Percentiles rank a stretch among this genome's conserved stretches.
phyloP scores from a whole-genome alignment of 1,140 invertebrate species.

The Latrodectus geometricus region DNA sequence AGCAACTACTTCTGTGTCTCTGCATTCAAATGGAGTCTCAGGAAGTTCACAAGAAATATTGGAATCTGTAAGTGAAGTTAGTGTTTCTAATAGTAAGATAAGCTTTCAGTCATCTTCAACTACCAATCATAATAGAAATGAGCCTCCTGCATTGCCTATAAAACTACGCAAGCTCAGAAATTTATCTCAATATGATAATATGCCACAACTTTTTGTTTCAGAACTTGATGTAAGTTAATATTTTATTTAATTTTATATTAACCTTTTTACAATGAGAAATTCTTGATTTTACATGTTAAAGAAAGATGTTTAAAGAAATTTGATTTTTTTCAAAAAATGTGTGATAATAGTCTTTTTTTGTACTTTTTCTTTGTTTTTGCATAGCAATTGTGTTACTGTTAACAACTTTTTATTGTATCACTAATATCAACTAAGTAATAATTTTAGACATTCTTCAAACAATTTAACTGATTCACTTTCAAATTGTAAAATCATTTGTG shows the following conservation, averaged over 20 bases:
- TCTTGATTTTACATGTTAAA: neutral
- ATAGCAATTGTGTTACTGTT: neutral
- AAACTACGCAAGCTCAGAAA: slow-evolving; percentile 74
- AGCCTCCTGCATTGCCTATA: slow-evolving; percentile 75
- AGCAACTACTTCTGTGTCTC: slow-evolving; percentile 46
- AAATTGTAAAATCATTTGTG: too few species aligned
- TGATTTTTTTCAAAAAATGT: too few species aligned
- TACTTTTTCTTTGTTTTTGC: neutral
- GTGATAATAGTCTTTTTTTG: neutral
- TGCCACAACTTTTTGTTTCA: slow-evolving; percentile 69
- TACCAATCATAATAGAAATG: slow-evolving; percentile 1
- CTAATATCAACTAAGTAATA: too few species aligned
- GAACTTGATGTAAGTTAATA: slow-evolving; percentile 65
- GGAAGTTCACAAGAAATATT: slow-evolving; percentile 12
- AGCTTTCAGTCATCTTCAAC: slow-evolving; percentile 14
- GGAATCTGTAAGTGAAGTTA: slow-evolving; percentile 35
- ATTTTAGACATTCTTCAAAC: too few species aligned
- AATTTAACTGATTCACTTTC: too few species aligned
- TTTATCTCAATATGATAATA: slow-evolving; percentile 82
- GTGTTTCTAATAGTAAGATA: slow-evolving; percentile 25
- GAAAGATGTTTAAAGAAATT: too few species aligned
- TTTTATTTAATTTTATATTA: neutral
- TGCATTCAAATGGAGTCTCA: slow-evolving; percentile 35
- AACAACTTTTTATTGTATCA: too few species aligned
- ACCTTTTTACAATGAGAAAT: neutral